These are phyloP conservation scores for Leptogaster cylindrica DNA, from an alignment of 2,888 invertebrate genomes.

Conservation along the genomic window DNA sequence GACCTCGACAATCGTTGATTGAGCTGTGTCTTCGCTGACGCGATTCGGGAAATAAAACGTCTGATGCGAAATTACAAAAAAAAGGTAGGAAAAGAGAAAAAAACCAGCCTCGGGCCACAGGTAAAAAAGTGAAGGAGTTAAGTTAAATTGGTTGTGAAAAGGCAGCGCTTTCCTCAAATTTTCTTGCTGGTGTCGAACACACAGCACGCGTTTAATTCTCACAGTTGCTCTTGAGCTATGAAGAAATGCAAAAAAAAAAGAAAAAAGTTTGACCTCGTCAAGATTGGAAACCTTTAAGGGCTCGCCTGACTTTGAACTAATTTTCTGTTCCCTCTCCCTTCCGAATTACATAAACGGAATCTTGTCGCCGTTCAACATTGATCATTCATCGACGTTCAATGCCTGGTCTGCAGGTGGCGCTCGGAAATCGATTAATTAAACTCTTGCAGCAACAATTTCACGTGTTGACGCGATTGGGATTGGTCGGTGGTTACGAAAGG, in stretches of 20 bases:
- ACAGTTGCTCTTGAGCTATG: background rate
- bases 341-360: background rate
- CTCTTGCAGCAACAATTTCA: background rate
- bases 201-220: background rate
- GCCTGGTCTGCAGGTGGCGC: background rate
- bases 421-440: background rate
- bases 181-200: too few relatives aligned
- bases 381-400: background rate
- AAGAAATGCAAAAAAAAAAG: background rate
- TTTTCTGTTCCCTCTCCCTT: constrained; percentile 4
- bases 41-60: constrained; percentile 33
- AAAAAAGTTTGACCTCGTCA: background rate
- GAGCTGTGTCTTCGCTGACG: constrained; percentile 36
- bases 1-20: constrained; percentile 36
- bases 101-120: background rate
- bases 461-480: too few relatives aligned
- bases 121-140: constrained; percentile 20
- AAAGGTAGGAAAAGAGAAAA: background rate
- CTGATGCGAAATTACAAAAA: background rate
- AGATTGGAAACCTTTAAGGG: constrained; percentile 19
- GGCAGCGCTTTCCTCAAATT: background rate
- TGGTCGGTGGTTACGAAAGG: too few relatives aligned
- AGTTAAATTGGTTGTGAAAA: background rate
- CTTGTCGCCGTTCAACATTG: background rate
- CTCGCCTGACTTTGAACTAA: constrained; percentile 30